A percentile compares a stretch with the other conserved stretches of the same genome.
These are phyloP conservation scores for Chaetodon auriga DNA, from an alignment of 2,113 vertebrate species.

Conservation along the genomic window DNA sequence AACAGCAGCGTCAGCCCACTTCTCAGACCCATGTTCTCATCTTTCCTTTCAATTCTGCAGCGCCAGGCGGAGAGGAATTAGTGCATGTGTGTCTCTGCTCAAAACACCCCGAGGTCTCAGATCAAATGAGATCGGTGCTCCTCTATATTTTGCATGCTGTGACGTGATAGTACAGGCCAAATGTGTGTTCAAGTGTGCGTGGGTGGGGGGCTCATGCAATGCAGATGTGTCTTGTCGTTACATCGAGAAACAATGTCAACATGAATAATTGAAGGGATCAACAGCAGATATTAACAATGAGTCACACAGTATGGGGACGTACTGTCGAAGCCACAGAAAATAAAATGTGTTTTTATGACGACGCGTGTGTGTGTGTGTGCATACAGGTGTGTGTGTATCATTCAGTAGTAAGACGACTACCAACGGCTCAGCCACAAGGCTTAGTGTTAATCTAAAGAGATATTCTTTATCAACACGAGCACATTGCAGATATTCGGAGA, in stretches of 20 bases:
- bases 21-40: constrained; percentile 19
- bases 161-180: neutral
- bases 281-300: constrained; percentile 32
- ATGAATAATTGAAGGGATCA: constrained; percentile 53
- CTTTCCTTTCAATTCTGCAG: constrained; percentile 39
- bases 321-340: neutral
- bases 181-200: neutral
- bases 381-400: constrained; percentile 8
- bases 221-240: constrained; percentile 30
- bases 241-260: constrained; percentile 23
- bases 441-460: constrained; percentile 56
- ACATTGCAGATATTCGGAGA: constrained; percentile 63
- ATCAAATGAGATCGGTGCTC: constrained; percentile 28
- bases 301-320: neutral
- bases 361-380: constrained; percentile 15
- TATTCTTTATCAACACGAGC: constrained; percentile 59
- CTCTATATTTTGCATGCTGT: constrained; percentile 3
- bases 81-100: neutral
- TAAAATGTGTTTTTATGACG: constrained; percentile 21
- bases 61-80: neutral
- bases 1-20: constrained; percentile 35
- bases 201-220: neutral
- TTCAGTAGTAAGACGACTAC: constrained; percentile 18
- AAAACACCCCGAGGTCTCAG: constrained; percentile 31
- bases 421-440: constrained; percentile 27